A percentile compares a stretch with the other conserved stretches of the same genome.
Evolutionary conservation across 2,113 vertebrate genomes (phyloP).

Genomic region (Chionodraco myersi): DNA sequence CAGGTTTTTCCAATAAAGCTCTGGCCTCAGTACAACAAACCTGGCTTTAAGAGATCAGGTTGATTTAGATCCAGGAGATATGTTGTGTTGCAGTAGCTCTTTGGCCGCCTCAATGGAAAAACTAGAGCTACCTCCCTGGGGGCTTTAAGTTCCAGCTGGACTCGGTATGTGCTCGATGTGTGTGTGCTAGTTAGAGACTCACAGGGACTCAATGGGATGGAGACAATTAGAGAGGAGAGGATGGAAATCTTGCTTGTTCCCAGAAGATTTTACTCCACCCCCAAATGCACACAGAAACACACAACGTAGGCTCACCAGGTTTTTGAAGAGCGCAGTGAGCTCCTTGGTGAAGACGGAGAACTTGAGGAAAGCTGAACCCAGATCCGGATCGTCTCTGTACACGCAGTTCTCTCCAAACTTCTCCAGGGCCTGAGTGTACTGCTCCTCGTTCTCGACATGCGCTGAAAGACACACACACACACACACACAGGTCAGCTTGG

Average conservation of each 20-base stretch:
- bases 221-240: constrained; percentile 51
- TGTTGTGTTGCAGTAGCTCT: constrained; percentile 35
- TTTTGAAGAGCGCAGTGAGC: constrained; percentile 98
- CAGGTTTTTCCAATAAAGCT: constrained; percentile 55
- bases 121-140: constrained; percentile 29
- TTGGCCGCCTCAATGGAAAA: constrained; percentile 50
- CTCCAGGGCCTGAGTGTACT: constrained; percentile 98
- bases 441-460: constrained; percentile 98
- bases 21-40: constrained; percentile 24
- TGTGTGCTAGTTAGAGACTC: constrained; percentile 20
- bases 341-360: constrained; percentile 99
- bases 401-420: constrained; percentile 99
- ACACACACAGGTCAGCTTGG: constrained; percentile 14
- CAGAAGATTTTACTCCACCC: constrained; percentile 29
- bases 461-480: constrained; percentile 78
- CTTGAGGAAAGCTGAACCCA: constrained; percentile 97
- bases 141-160: constrained; percentile 47
- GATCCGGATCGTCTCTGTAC: constrained; percentile 96
- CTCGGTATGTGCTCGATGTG: not conserved
- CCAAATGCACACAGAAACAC: not conserved
- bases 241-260: constrained; percentile 48
- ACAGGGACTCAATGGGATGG: constrained; percentile 45
- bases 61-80: constrained; percentile 57
- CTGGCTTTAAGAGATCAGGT: constrained; percentile 29
- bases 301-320: constrained; percentile 88